Conservation (phyloP, 2,888 invertebrate species). For the Sinhomidia bicolor region DNA sequence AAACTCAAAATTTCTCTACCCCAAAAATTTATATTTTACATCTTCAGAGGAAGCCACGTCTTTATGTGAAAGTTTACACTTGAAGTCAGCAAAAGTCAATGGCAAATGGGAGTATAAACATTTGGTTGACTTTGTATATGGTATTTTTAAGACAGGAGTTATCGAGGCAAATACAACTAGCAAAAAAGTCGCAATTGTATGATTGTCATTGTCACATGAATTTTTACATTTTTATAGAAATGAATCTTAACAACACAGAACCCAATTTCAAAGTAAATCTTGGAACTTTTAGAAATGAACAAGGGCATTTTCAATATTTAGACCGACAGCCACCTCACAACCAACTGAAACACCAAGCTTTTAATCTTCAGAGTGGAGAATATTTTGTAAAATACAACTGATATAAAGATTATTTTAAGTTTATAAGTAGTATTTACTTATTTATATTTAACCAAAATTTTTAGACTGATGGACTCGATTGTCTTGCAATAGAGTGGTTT, state of each 20-base stretch:
- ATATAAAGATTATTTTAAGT: no score
- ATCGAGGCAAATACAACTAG: no score
- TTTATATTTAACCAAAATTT: no score
- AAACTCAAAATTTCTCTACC: constrained; percentile 19
- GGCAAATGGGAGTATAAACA: background rate
- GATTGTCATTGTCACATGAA: no score
- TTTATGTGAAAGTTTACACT: background rate
- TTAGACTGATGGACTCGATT: background rate
- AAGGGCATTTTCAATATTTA: background rate
- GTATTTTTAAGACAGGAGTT: no score
- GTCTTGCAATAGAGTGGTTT: background rate
- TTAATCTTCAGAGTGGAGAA: background rate
- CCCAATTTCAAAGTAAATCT: background rate
- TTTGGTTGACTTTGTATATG: background rate
- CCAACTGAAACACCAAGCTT: background rate
- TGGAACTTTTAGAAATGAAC: background rate
- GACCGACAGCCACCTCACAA: background rate
- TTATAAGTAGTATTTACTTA: no score
- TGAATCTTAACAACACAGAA: constrained; percentile 1
- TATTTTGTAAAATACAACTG: constrained; percentile 10
- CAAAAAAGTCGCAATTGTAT: no score
- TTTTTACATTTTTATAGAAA: no score
- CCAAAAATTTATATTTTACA: background rate
- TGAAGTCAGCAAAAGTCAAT: background rate
- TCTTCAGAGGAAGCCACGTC: background rate